Base-by-base conservation (phyloP, 2,797 vertebrate species). In the Triplophysa yarkandensis region DNA sequence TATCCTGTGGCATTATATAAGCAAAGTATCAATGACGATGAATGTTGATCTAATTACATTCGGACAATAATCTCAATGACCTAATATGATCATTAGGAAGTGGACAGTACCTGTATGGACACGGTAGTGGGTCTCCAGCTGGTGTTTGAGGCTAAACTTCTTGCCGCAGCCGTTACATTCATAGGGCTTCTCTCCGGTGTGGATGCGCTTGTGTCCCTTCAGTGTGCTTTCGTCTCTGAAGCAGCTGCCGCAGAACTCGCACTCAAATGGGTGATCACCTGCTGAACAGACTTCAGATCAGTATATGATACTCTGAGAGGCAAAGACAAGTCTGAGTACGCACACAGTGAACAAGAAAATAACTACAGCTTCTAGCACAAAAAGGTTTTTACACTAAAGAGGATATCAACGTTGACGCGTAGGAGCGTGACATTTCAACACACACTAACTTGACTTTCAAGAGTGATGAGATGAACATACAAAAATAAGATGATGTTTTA, bases 71-170 rank as follows among this genome's bases (percentile, higher is more conserved):
- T n/a, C n/a, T n/a, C n/a, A n/a, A n/a, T n/a, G n/a, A n/a, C n/a
- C n/a, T n/a, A n/a, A n/a, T n/a, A 54, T 52, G 0, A 27, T 13
- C 13, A 27, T 27, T 6, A 27, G 7, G 14, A 16, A 28, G 55
- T 34, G 23, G 11, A 60, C 30, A 41, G 2, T 88, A 98, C 96
- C 96, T 92, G 96, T 98, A 88, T 98, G 96, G 86, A 99, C 97
- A 41, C 97, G 91, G 86, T 98, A 99, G 92, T 99, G 97, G 63
- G 97, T 99, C 92, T 99, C 97, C 91, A 98, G 93, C 92, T 99
- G 97, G 91, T 98, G 96, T 88, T 99, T 99, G 86, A 99, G 95
- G 92, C 96, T 98, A 91, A 99, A 99, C 89, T 96, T 98, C 91
- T 99, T 99, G 82, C 97, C 97, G 0, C 97, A 99, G 86, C 97